Evolutionary conservation across 2,797 vertebrate species (phyloP), one percentile per base, ranked within the genome.

Genomic region (Sebastiscus albofasciatus): DNA sequence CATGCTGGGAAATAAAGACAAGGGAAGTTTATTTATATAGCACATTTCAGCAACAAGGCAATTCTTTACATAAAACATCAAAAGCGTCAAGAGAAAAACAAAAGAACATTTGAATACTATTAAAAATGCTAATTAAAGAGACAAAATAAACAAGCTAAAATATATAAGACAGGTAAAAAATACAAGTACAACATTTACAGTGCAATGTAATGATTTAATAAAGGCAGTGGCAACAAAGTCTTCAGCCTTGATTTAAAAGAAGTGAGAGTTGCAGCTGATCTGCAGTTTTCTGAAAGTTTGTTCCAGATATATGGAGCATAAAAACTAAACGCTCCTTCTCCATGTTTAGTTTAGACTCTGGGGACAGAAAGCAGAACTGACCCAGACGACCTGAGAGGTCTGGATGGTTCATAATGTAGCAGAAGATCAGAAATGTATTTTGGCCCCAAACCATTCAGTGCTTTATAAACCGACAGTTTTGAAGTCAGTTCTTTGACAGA

Each of bases 1-100:
- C 60, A 74, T 24, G 39, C 13, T 26, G 69, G 26, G 56, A 84
- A 84, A 83, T 74, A 76, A 77, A 75, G 65, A 22, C 22, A 42
- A 27, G 14, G 36, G 14, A 6, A 42, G 24, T 66, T 66, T 42
- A 66, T 42, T 66, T 34, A 11, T 18, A 11, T 1, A 4, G 62
- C 62, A 18, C 13, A 27, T 26, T 66, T 66, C 62, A 24, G 34
- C 62, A 64, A 22, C 33, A 14, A 34, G 60, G 61, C n/a, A 4
- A 64, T 64, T 24, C 31, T 39, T 34, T 13, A 64, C 20, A 64
- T 64, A 14, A 64, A 36, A 62, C 60, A n/a, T 36, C 31, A 62
- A 62, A 62, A 33, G 34, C 33, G 13, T 14, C 8, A 13, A 26
- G 14, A 6, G 8, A 26, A 66, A 42, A 24, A 66, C 62, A 66